Evolutionary conservation across 1,140 invertebrate species (phyloP), one percentile per base, ranked within the genome.

Genomic region (Venturia canescens): DNA sequence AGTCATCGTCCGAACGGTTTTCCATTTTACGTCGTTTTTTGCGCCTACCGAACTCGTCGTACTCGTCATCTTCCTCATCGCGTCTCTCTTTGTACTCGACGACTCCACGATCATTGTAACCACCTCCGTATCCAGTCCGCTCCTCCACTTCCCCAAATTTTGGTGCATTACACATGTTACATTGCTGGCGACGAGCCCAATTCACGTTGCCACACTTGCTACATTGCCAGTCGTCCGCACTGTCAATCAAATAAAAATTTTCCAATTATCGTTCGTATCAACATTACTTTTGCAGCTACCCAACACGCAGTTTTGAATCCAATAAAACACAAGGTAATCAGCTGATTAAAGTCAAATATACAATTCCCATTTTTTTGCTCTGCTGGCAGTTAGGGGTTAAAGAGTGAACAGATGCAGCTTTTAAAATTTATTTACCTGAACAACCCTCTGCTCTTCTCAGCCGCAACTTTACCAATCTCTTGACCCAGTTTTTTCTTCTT

Each of bases 201-300:
- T 99, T 99, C 3, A 99, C 98, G 92, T 99, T 99, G 1, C 98
- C 98, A 93, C 99, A 99, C 90, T 99, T 99, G 91, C 97, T 98
- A 90, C 99, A 99, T 89, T 99, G 97, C 99, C 99, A 99, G 91
- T 99, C 99, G 92, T 99, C 98, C 74, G 99, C 98, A 93, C 97
- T 98, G 89, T 69, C 80, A 16, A 50, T 16, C 76, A 3, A 71
- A 67, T 38, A 21, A 26, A 78, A 53, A n/a, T 26, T 38, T 63
- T 60, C 31, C 1, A 44, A 44, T 44, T 44, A 9, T 13, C 13
- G 7, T 9, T 44, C 38, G 7, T 44, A 1, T 9, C 7, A 44
- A 44, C 38, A 44, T 11, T 4, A 44, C 11, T 9, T 44, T 44
- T 44, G n/a, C n/a, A n/a, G n/a, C n/a, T n/a, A n/a, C n/a, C n/a